Percentiles rank a stretch among this genome's conserved stretches.
Conservation (phyloP, 64 coral and sea anemone genomes). For the Stichodactyla helianthus region DNA sequence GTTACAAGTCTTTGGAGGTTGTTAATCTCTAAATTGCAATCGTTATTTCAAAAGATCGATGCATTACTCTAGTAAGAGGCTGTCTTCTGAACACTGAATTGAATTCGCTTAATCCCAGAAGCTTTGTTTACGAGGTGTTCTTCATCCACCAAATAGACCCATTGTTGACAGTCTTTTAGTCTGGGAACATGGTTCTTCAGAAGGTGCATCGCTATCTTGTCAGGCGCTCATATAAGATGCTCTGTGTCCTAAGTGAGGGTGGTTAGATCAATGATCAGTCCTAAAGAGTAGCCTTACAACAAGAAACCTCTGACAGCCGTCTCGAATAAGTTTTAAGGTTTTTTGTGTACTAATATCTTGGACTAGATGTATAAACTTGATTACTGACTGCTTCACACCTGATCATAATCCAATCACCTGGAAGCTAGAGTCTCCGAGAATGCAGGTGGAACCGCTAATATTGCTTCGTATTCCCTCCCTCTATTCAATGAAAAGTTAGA, state of each 20-base stretch:
- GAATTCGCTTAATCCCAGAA: slow-evolving; percentile 19
- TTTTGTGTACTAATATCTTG: not conserved
- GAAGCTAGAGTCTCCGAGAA: not conserved
- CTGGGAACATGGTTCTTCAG: not conserved
- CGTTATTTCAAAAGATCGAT: not conserved
- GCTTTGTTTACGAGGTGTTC: slow-evolving; percentile 16
- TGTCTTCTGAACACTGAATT: not conserved
- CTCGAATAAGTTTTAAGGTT: not conserved
- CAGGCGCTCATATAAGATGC: not conserved
- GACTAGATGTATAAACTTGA: not conserved
- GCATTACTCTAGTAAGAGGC: not conserved
- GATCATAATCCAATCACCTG: not conserved
- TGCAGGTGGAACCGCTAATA: not conserved
- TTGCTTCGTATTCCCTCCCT: not conserved
- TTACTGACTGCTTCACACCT: not conserved
- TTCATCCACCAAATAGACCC: slow-evolving; percentile 12
- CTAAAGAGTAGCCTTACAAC: not conserved
- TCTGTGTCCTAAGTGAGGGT: not conserved
- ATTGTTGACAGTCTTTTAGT: slow-evolving; percentile 28
- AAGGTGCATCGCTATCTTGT: not conserved
- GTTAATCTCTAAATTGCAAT: slow-evolving; percentile 4
- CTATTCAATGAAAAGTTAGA: not conserved
- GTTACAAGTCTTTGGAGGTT: not conserved
- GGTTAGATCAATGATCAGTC: not conserved
- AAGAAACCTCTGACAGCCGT: not conserved